Conservation (phyloP, 2,113 vertebrate species). For the Picathartes gymnocephalus region DNA sequence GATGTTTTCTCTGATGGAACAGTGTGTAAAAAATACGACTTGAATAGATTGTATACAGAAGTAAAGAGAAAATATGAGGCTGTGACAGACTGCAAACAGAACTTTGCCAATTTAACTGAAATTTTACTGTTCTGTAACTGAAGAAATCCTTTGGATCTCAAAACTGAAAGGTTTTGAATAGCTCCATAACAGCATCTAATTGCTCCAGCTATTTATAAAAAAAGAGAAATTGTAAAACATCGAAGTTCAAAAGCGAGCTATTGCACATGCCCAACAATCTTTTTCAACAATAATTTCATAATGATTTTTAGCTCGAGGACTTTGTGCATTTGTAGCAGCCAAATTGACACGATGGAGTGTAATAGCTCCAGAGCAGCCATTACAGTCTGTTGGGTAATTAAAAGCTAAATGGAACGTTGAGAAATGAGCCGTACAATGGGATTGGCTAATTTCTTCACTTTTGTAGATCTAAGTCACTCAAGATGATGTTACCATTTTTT, state of each 20-base stretch:
- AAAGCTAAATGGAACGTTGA: conserved; percentile 66
- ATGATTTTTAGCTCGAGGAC: conserved; percentile 64
- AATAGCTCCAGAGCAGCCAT: conserved; percentile 62
- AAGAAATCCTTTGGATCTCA: conserved; percentile 6
- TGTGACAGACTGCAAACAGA: conserved; percentile 30
- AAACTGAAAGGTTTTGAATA: conserved; percentile 36
- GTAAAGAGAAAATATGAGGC: neutral
- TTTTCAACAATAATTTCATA: conserved; percentile 59
- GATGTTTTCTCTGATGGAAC: neutral
- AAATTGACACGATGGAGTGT: conserved; percentile 52
- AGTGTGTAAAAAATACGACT: neutral
- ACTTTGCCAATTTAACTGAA: neutral
- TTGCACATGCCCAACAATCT: conserved; percentile 16
- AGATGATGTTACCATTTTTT: conserved; percentile 4
- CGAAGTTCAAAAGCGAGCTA: neutral
- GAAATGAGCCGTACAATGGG: conserved; percentile 45
- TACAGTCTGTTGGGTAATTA: conserved; percentile 65
- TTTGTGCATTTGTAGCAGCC: conserved; percentile 49
- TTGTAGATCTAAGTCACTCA: conserved; percentile 43
- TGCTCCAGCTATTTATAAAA: conserved; percentile 54
- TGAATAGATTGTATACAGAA: neutral
- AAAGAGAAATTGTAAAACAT: conserved; percentile 15
- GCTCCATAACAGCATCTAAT: conserved; percentile 42
- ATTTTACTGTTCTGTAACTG: conserved; percentile 32
- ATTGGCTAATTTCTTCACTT: conserved; percentile 55